Conservation (phyloP, 2,797 vertebrate species). For the Myoxocephalus aenaeus region DNA sequence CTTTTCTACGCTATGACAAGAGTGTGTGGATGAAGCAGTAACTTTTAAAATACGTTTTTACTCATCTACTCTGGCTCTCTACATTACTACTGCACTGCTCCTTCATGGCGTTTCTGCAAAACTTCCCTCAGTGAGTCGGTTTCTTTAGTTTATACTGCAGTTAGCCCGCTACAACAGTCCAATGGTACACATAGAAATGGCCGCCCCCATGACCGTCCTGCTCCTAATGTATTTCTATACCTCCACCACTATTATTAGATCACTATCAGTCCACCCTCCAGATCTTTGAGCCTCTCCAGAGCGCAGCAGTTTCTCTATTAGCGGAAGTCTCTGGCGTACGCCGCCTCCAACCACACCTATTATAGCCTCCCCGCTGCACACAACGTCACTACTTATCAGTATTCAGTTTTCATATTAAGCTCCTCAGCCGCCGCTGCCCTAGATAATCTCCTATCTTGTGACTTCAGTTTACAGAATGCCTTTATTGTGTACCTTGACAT, state of each 20-base stretch:
- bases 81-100: background rate
- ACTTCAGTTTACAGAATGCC: conserved; percentile 19
- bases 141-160: background rate
- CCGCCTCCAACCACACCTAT: conserved; percentile 47
- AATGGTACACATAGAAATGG: background rate
- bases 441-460: conserved; percentile 36
- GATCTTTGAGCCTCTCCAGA: conserved; percentile 34
- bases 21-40: background rate
- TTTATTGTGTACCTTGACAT: conserved; percentile 34
- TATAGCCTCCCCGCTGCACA: conserved; percentile 38
- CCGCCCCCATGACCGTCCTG: background rate
- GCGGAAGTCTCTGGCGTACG: conserved; percentile 29
- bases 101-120: background rate
- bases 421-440: conserved; percentile 45
- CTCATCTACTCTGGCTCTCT: background rate
- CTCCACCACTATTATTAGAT: background rate
- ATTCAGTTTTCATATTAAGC: conserved; percentile 56
- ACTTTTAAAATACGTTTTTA: background rate
- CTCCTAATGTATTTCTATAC: background rate
- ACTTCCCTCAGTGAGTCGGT: too few species aligned
- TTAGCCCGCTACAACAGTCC: background rate
- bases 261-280: conserved; percentile 16
- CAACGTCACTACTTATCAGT: conserved; percentile 54
- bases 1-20: background rate
- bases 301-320: conserved; percentile 54